Evolutionary conservation across 2,113 vertebrate genomes (phyloP).

Genomic region (Cynopterus brachyotis): DNA sequence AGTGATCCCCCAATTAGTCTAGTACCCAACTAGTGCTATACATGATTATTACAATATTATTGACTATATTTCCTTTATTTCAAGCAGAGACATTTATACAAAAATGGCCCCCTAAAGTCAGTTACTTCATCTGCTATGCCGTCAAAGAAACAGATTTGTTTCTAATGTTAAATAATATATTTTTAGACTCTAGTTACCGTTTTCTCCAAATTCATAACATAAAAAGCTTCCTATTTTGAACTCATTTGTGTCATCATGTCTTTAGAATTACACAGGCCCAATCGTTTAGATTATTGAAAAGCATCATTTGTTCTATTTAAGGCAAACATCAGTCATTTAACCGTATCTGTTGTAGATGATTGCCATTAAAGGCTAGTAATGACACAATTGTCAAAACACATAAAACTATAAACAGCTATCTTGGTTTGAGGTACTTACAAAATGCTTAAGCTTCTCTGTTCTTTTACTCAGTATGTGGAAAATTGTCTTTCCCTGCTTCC

Average conservation of each 20-base stretch:
- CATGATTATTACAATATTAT: too few relatives aligned
- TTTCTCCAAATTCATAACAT: background rate
- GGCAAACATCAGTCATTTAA: background rate
- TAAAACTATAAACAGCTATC: background rate
- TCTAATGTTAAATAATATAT: background rate
- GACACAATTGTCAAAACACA: background rate
- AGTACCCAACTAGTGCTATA: too few relatives aligned
- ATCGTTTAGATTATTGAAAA: background rate
- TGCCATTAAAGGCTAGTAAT: background rate
- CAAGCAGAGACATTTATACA: background rate
- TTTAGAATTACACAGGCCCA: background rate
- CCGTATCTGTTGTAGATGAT: background rate
- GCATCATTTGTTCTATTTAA: background rate
- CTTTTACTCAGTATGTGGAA: background rate
- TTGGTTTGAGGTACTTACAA: background rate
- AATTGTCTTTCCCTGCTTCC: background rate
- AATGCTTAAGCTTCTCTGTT: background rate
- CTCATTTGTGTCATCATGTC: background rate
- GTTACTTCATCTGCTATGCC: background rate
- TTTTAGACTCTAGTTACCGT: background rate
- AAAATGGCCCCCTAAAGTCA: background rate
- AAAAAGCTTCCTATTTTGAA: conserved; percentile 12
- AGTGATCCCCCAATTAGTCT: too few relatives aligned
- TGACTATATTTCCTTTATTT: background rate
- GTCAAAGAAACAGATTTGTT: background rate